A percentile compares a stretch with the other conserved stretches of the same genome.
Evolutionary conservation across 2,888 invertebrate species (phyloP).

Genomic region (Timandra comae): DNA sequence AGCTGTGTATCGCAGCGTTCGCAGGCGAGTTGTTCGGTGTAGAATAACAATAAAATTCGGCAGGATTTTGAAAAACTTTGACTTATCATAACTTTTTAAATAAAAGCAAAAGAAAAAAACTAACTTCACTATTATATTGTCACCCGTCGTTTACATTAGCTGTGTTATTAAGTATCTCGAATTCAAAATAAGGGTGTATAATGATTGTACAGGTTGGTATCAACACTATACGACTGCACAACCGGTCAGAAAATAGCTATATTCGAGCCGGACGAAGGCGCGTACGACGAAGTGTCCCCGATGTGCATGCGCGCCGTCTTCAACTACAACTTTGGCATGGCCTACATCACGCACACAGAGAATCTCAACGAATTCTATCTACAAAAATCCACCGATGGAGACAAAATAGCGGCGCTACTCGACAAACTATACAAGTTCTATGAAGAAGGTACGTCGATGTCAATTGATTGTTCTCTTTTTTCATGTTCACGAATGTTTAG

Average conservation of each 20-base stretch:
- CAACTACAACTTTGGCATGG: slow-evolving; percentile 75
- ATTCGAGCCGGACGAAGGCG: slow-evolving; percentile 72
- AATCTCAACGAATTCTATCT: slow-evolving; percentile 79
- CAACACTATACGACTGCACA: slow-evolving; percentile 77
- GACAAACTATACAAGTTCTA: slow-evolving; percentile 76
- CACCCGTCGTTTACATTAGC: too few species aligned
- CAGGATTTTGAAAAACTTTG: too few species aligned
- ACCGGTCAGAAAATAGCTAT: slow-evolving; percentile 67
- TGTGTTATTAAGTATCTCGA: too few species aligned
- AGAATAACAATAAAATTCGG: too few species aligned
- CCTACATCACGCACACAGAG: slow-evolving; percentile 75
- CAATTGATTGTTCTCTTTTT: too few species aligned
- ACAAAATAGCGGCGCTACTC: slow-evolving; percentile 71
- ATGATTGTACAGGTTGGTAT: slow-evolving; percentile 80
- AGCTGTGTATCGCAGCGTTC: too few species aligned
- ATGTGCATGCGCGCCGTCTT: slow-evolving; percentile 80
- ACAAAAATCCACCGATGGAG: slow-evolving; percentile 71
- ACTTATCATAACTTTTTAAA: too few species aligned
- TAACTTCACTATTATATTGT: too few species aligned
- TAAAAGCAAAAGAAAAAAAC: too few species aligned
- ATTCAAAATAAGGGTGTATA: too few species aligned
- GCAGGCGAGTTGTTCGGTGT: too few species aligned
- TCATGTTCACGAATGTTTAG: too few species aligned
- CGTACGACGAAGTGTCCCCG: slow-evolving; percentile 66
- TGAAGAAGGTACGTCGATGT: slow-evolving; percentile 54